Evolutionary conservation across 2,888 invertebrate genomes (phyloP), one percentile per base, ranked within the genome.

Genomic region (Caenorhabditis becei): DNA sequence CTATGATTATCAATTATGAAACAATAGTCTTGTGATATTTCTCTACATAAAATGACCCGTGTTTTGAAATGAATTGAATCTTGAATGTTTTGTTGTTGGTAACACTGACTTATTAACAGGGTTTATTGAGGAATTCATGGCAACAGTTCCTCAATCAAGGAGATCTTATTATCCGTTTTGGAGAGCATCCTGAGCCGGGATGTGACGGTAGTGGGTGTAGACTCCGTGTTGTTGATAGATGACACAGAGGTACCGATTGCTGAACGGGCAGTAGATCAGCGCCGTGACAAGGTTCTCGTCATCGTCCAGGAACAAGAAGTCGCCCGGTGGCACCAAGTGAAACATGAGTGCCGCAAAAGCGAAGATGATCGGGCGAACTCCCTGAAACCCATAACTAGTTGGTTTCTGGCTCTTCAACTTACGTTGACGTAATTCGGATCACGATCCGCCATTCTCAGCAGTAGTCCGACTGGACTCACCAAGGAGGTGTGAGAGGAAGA

Each of bases 161-260:
- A 41, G 41, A 3, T 41, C 41, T 47, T 7, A 4, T 63, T 53
- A 65, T 37, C 35, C 53, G 11, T 63, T 47, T 16, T 51, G 65
- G 0, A 53, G 14, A 5, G 65, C 65, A 18, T 37, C 24, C 35
- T 49, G 53, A 0, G 53, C 65, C n/a, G 65, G 65, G 8, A 54
- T 24, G 44, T 66, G 54, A 16, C 54, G 66, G 26, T 44, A 66
- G 28, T 66, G 66, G 23, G 66, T 66, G 66, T 51, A 66, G 16
- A 37, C 37, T 20, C 66, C 66, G n/a, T 66, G 41, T 16, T 18
- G 8, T 8, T 66, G 66, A 37, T 54, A 51, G n/a, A 66, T 54
- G 54, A 66, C 54, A n/a, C 66, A 66, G 37, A 56, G 18, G 54
- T 66, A 66, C 18, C 54, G 26, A 14, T 54, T 53, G 35, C 26